A percentile compares a stretch with the other conserved stretches of the same genome.
These are phyloP conservation scores for Taphrorychus bicolor DNA, from an alignment of 2,888 invertebrate species.

Conservation along the genomic window DNA sequence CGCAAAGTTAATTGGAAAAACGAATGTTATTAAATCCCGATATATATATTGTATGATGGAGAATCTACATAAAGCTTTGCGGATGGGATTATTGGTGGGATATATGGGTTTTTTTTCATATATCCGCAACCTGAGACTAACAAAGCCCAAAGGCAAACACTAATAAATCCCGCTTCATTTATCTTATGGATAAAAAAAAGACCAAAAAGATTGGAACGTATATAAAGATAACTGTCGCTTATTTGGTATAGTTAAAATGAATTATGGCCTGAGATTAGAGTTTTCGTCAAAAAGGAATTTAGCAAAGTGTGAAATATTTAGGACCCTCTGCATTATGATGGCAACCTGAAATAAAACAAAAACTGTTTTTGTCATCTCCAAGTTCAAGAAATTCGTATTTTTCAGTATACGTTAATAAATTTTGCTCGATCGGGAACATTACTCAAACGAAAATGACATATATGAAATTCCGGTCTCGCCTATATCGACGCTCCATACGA, in stretches of 20 bases:
- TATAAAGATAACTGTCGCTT: conserved; percentile 30
- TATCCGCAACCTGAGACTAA: conserved; percentile 2
- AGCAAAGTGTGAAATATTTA: conserved; percentile 13
- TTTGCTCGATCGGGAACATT: not conserved
- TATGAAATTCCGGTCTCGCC: conserved; percentile 14
- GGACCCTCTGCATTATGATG: conserved; percentile 5
- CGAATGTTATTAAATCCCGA: too few relatives aligned
- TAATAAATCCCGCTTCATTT: conserved; percentile 26
- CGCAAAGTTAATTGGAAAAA: too few relatives aligned
- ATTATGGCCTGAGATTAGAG: conserved; percentile 18
- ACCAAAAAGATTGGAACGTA: conserved; percentile 30
- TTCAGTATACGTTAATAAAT: conserved; percentile 6
- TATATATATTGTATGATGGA: too few relatives aligned
- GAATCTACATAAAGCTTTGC: not conserved
- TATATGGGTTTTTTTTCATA: not conserved
- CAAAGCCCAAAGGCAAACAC: conserved; percentile 11
- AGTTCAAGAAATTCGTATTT: too few relatives aligned
- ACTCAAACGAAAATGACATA: conserved; percentile 12
- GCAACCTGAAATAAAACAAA: too few relatives aligned
- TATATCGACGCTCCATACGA: conserved; percentile 7
- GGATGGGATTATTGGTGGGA: not conserved
- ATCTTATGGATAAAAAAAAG: conserved; percentile 16
- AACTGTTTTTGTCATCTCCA: too few relatives aligned
- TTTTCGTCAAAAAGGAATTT: conserved; percentile 16
- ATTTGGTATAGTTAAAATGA: conserved; percentile 22